Conservation (phyloP, 1,140 invertebrate genomes). For the Zaprionus lachaisei region DNA sequence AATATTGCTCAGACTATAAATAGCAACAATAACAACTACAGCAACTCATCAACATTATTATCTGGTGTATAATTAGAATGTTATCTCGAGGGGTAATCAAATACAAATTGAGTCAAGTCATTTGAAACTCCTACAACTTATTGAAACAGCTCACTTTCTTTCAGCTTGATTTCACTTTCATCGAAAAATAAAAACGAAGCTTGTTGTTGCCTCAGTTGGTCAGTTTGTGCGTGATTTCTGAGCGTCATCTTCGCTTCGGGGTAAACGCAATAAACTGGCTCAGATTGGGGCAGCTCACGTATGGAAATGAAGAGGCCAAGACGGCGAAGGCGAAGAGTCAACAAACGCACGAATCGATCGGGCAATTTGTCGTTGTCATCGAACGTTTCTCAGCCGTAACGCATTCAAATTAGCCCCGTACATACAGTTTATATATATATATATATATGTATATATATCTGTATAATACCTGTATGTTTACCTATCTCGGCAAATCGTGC, state of each 20-base stretch:
- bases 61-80: slow-evolving; percentile 62
- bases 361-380: slow-evolving; percentile 64
- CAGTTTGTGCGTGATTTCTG: slow-evolving; percentile 7
- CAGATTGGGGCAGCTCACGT: slow-evolving; percentile 46
- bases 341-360: slow-evolving; percentile 67
- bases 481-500: slow-evolving; percentile 41
- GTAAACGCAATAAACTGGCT: slow-evolving; percentile 61
- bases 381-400: slow-evolving; percentile 43
- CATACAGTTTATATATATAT: slow-evolving; percentile 5
- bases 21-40: slow-evolving; percentile 7
- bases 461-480: slow-evolving; percentile 9
- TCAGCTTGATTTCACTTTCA: slow-evolving; percentile 68
- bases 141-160: slow-evolving; percentile 68
- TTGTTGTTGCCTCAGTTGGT: slow-evolving; percentile 16
- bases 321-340: slow-evolving; percentile 44
- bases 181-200: slow-evolving; percentile 38
- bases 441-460: slow-evolving; percentile 13
- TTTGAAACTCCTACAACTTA: slow-evolving; percentile 72
- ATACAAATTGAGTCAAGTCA: slow-evolving; percentile 65
- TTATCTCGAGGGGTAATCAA: slow-evolving; percentile 52
- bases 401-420: slow-evolving; percentile 65
- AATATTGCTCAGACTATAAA: slow-evolving; percentile 57
- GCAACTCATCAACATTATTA: slow-evolving; percentile 55
- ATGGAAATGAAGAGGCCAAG: slow-evolving; percentile 63
- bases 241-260: slow-evolving; percentile 36